Conservation (phyloP, 2,888 invertebrate genomes). For the Torymus tubicola region DNA sequence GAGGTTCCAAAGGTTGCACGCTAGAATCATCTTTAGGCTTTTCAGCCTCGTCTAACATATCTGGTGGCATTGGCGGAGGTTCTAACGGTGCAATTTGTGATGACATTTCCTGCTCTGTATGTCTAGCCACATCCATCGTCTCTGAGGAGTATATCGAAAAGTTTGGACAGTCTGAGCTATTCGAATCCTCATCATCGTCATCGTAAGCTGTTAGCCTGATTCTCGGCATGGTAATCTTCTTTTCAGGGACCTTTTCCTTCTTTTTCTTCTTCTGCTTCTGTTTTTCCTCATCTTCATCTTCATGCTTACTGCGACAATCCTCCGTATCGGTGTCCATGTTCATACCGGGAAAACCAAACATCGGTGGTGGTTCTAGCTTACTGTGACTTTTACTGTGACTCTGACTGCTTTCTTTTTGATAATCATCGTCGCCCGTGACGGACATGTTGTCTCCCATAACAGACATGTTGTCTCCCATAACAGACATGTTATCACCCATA, state of each 20-base stretch:
- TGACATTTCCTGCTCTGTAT: conserved; percentile 75
- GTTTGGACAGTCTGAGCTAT: conserved; percentile 86
- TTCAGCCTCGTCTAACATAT: conserved; percentile 8
- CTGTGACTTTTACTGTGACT: background rate
- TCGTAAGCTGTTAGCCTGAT: conserved; percentile 71
- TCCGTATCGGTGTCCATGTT: conserved; percentile 42
- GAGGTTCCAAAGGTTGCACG: conserved; percentile 21
- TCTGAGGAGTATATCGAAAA: conserved; percentile 90
- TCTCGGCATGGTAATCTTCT: conserved; percentile 14
- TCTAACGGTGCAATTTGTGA: conserved; percentile 69
- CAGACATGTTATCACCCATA: conserved; percentile 40
- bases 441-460: conserved; percentile 43
- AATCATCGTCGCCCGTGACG: conserved; percentile 29
- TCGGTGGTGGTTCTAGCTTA: conserved; percentile 39
- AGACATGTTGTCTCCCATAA: conserved; percentile 43
- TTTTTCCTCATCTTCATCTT: conserved; percentile 10
- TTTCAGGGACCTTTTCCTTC: too few species aligned
- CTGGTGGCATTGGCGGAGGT: conserved; percentile 61
- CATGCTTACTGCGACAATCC: background rate
- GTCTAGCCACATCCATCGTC: conserved; percentile 85
- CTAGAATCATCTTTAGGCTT: background rate
- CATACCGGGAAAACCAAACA: conserved; percentile 44
- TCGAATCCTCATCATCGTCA: conserved; percentile 77
- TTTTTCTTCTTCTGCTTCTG: conserved; percentile 14
- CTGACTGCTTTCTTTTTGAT: background rate